A percentile compares a stretch with the other conserved stretches of the same genome.
Evolutionary conservation across 2,888 invertebrate genomes (phyloP).

Genomic region (Epinotia demarniana): DNA sequence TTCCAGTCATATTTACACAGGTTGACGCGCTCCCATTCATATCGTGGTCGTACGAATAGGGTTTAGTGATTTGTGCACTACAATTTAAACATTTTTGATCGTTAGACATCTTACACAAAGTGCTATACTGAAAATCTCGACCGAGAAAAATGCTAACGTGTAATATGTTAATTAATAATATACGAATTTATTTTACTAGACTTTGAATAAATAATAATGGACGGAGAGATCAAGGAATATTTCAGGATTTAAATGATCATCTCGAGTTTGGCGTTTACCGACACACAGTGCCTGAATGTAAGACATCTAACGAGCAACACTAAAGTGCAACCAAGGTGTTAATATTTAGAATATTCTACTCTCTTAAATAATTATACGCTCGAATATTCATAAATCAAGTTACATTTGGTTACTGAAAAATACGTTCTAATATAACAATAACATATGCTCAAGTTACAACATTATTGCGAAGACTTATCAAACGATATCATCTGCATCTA

Average conservation of each 20-base stretch:
- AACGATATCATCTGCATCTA: slow-evolving; percentile 39
- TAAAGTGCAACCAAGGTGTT: slow-evolving; percentile 44
- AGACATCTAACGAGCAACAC: slow-evolving; percentile 35
- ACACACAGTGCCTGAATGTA: slow-evolving; percentile 25
- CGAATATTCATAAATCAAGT: slow-evolving; percentile 44
- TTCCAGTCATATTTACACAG: slow-evolving; percentile 63
- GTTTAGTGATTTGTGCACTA: slow-evolving; percentile 72
- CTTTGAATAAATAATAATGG: slow-evolving; percentile 36
- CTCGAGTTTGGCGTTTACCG: neutral
- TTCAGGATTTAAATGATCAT: slow-evolving; percentile 1
- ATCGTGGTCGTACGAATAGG: slow-evolving; percentile 38
- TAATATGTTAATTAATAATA: slow-evolving; percentile 11
- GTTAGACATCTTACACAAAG: slow-evolving; percentile 40
- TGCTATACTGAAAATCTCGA: slow-evolving; percentile 25
- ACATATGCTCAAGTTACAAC: slow-evolving; percentile 34
- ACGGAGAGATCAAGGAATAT: slow-evolving; percentile 38
- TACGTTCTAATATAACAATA: slow-evolving; percentile 43
- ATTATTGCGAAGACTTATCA: slow-evolving; percentile 39
- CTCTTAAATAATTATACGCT: slow-evolving; percentile 40
- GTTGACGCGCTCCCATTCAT: slow-evolving; percentile 21
- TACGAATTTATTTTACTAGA: slow-evolving; percentile 13
- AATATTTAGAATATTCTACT: slow-evolving; percentile 42
- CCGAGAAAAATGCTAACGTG: slow-evolving; percentile 15
- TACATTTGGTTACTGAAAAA: slow-evolving; percentile 44
- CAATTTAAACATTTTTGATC: slow-evolving; percentile 57